A percentile compares a stretch with the other conserved stretches of the same genome.
These are phyloP conservation scores for Brachionus rubens DNA, from an alignment of 1,140 invertebrate genomes.

Conservation along the genomic window DNA sequence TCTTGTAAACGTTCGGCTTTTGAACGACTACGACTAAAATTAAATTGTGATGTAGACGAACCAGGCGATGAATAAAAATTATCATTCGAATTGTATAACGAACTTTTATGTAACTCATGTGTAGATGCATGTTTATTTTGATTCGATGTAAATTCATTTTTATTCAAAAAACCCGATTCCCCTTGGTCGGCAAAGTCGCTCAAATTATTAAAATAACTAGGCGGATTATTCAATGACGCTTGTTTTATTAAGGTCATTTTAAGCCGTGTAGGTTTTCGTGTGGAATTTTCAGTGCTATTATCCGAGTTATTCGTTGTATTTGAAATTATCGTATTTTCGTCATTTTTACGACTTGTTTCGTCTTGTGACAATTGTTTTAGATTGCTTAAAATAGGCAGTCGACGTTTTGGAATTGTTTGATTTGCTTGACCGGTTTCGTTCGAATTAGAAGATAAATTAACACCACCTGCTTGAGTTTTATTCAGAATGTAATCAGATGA, in stretches of 20 bases:
- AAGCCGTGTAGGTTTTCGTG: not conserved
- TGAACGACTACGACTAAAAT: not conserved
- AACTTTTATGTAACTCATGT: not conserved
- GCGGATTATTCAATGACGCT: conserved; percentile 14
- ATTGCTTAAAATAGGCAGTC: not conserved
- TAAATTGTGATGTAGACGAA: not conserved
- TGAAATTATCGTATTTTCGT: conserved; percentile 36
- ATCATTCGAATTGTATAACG: not conserved
- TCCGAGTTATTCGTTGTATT: conserved; percentile 39
- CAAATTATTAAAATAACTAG: conserved; percentile 34
- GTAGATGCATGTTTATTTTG: not conserved
- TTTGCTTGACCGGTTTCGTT: conserved; percentile 23
- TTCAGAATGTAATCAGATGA: not conserved
- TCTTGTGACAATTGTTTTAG: conserved; percentile 28
- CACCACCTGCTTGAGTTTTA: not conserved
- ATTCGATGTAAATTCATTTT: conserved; percentile 6
- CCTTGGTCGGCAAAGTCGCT: not conserved
- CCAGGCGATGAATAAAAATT: conserved; percentile 14
- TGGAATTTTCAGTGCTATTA: not conserved
- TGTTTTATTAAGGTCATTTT: conserved; percentile 22
- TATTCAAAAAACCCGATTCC: not conserved
- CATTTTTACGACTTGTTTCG: not conserved
- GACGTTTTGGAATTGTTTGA: not conserved
- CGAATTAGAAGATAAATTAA: too few relatives aligned
- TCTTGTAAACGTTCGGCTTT: conserved; percentile 1